phyloP scores from a whole-genome alignment of 2,797 vertebrate genomes.

The Siniperca obscura region DNA sequence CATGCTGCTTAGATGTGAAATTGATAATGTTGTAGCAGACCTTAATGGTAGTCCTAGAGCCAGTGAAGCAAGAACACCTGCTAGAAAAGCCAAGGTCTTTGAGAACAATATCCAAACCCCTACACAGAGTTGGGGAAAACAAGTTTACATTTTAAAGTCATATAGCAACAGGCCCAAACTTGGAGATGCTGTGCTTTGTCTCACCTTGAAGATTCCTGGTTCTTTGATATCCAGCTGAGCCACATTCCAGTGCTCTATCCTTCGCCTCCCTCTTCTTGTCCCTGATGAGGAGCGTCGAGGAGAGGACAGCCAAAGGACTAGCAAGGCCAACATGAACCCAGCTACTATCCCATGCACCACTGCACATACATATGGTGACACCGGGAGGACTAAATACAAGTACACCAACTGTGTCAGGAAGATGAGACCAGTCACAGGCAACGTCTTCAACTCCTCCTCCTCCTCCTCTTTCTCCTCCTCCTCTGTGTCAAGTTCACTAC shows the following conservation, averaged over 20 bases:
- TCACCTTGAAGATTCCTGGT: slow-evolving; percentile 95
- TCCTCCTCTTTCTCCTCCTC: slow-evolving; percentile 84
- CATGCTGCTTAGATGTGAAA: background rate
- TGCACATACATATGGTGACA: slow-evolving; percentile 90
- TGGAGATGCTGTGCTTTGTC: slow-evolving; percentile 30
- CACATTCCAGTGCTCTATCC: slow-evolving; percentile 81
- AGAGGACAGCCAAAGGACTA: slow-evolving; percentile 92
- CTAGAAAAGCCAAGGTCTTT: background rate
- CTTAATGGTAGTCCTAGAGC: background rate
- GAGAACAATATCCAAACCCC: background rate
- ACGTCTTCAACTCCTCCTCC: slow-evolving; percentile 76
- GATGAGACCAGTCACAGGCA: slow-evolving; percentile 88
- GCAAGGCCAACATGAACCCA: slow-evolving; percentile 93
- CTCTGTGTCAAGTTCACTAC: slow-evolving; percentile 85
- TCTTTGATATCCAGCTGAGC: slow-evolving; percentile 92
- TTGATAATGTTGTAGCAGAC: background rate
- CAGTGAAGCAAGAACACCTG: slow-evolving; percentile 5
- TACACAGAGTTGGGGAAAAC: background rate
- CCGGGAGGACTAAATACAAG: slow-evolving; percentile 92
- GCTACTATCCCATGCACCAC: slow-evolving; percentile 91
- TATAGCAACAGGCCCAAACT: background rate
- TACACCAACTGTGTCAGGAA: slow-evolving; percentile 89
- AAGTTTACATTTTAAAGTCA: background rate
- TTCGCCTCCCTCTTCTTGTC: slow-evolving; percentile 69
- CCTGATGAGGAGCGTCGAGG: slow-evolving; percentile 75